Conservation (phyloP, 1,140 invertebrate genomes). For the Heliconius hewitsoni region DNA sequence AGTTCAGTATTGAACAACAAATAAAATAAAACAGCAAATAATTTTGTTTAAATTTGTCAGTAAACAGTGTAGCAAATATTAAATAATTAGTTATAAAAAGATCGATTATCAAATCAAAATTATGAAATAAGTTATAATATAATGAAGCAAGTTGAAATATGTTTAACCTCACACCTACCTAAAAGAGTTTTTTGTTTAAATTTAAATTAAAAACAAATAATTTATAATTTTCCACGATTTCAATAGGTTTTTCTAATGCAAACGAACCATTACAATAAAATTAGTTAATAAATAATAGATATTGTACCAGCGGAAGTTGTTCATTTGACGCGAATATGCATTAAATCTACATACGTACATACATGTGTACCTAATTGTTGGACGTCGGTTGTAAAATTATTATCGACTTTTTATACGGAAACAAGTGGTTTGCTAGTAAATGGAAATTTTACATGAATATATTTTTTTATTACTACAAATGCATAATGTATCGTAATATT, state of each 20-base stretch:
- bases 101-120: neutral
- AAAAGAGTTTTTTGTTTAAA: neutral
- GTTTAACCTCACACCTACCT: neutral
- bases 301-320: slow-evolving; percentile 35
- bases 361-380: slow-evolving; percentile 24
- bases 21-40: too few species aligned
- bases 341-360: slow-evolving; percentile 14
- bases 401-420: slow-evolving; percentile 35
- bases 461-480: slow-evolving; percentile 17
- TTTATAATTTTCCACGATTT: neutral
- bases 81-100: neutral
- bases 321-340: slow-evolving; percentile 39
- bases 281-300: slow-evolving; percentile 27
- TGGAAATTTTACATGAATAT: slow-evolving; percentile 31
- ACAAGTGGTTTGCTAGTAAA: slow-evolving; percentile 24
- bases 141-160: neutral
- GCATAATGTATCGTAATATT: neutral
- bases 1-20: too few species aligned
- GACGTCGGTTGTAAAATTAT: slow-evolving; percentile 34
- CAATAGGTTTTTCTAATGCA: neutral
- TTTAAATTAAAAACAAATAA: neutral
- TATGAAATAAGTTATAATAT: neutral
- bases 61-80: too few species aligned
- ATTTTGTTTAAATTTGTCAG: too few species aligned
- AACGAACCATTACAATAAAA: slow-evolving; percentile 5